Evolutionary conservation across 2,113 vertebrate species (phyloP).

Genomic region (Perognathus longimembris): DNA sequence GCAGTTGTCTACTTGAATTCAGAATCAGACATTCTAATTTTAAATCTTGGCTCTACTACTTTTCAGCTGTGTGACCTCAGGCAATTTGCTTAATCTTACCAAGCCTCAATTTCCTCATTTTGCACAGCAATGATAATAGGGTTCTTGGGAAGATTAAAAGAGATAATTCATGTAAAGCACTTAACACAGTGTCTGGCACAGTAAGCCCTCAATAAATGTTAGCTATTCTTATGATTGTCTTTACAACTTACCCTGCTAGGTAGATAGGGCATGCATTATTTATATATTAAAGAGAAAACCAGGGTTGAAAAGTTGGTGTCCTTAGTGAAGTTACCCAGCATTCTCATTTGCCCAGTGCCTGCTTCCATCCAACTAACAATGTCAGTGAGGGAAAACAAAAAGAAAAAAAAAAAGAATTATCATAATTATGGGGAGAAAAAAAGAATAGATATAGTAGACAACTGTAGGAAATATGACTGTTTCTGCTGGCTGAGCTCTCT

Average conservation of each 20-base stretch:
- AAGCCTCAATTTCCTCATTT: conserved; percentile 65
- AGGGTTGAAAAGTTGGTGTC: background rate
- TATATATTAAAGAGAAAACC: conserved; percentile 59
- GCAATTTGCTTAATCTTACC: conserved; percentile 59
- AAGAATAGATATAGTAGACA: background rate
- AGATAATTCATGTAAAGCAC: conserved; percentile 61
- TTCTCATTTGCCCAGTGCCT: background rate
- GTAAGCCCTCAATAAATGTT: conserved; percentile 48
- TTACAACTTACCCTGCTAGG: background rate
- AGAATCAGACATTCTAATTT: conserved; percentile 53
- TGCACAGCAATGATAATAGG: conserved; percentile 47
- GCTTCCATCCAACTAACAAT: background rate
- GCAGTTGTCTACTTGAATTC: conserved; percentile 4
- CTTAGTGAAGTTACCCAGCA: background rate
- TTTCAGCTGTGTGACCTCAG: conserved; percentile 67
- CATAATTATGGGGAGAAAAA: background rate
- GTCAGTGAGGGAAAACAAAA: background rate
- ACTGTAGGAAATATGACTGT: background rate
- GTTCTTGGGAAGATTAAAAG: conserved; percentile 59
- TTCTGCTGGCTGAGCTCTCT: background rate
- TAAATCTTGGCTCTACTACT: conserved; percentile 43
- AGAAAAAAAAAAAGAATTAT: background rate
- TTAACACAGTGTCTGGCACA: conserved; percentile 68
- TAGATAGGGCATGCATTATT: conserved; percentile 21
- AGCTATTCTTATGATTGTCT: conserved; percentile 43